Percentiles rank a stretch among this genome's conserved stretches.
These are phyloP conservation scores for Pectinophora gossypiella DNA, from an alignment of 1,140 invertebrate species.

Conservation along the genomic window DNA sequence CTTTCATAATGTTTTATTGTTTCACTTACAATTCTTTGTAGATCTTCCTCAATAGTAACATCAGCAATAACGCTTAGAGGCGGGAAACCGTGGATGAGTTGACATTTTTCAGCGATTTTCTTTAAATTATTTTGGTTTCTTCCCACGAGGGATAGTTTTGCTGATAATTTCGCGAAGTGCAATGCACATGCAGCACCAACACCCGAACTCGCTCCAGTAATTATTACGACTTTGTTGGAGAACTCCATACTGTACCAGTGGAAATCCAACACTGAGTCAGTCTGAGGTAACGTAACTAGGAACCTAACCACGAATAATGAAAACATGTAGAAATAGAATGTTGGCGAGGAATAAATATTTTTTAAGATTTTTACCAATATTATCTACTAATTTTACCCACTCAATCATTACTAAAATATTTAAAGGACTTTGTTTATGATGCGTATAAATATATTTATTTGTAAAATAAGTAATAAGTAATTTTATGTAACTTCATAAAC, in stretches of 20 bases:
- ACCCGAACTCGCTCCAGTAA: slow-evolving; percentile 55
- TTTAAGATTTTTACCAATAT: too few species aligned
- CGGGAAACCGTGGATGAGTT: slow-evolving; percentile 35
- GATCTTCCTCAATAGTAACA: slow-evolving; percentile 79
- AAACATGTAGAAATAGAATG: too few species aligned
- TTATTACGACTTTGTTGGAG: slow-evolving; percentile 48
- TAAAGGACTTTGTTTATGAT: too few species aligned
- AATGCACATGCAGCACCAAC: slow-evolving; percentile 48
- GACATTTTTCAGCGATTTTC: slow-evolving; percentile 78
- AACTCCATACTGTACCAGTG: slow-evolving; percentile 35
- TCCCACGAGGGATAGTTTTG: slow-evolving; percentile 41
- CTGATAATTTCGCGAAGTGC: slow-evolving; percentile 39
- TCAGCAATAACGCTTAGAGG: slow-evolving; percentile 78
- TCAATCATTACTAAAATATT: too few species aligned
- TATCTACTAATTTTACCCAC: too few species aligned
- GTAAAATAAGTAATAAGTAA: too few species aligned
- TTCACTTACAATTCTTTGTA: slow-evolving; percentile 76
- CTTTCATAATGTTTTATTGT: slow-evolving; percentile 78
- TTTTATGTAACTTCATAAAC: too few species aligned
- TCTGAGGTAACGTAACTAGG: too few species aligned
- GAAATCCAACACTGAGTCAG: not conserved
- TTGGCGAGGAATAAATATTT: too few species aligned
- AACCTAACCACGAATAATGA: too few species aligned
- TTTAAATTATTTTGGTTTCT: slow-evolving; percentile 42
- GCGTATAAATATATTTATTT: too few species aligned